Percentiles rank a stretch among this genome's conserved stretches.
Conservation (phyloP, 2,797 vertebrate species). For the Microchirus variegatus region DNA sequence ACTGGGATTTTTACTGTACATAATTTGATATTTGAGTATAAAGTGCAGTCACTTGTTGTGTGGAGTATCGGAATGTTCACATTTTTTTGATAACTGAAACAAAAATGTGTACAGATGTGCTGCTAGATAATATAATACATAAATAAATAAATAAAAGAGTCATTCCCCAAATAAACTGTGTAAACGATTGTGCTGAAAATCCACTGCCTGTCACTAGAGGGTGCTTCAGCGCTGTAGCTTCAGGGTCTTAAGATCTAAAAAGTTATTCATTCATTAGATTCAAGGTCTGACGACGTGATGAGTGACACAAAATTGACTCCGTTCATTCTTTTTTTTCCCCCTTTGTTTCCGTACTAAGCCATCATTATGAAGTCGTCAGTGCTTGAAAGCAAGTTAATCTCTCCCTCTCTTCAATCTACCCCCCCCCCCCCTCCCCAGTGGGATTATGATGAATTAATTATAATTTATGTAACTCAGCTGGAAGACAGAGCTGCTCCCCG, state of each 20-base stretch:
- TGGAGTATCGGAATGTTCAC: no score
- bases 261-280: conserved; percentile 6
- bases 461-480: conserved; percentile 66
- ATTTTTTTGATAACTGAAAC: no score
- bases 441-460: conserved; percentile 58
- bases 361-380: conserved; percentile 30
- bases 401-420: background rate
- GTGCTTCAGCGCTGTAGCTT: conserved; percentile 45
- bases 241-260: conserved; percentile 13
- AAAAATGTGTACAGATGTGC: no score
- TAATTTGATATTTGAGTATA: no score
- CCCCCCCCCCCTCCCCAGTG: conserved; percentile 8
- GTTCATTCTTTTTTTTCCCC: no score
- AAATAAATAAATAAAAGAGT: conserved; percentile 1
- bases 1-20: no score
- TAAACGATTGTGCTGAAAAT: conserved; percentile 7
- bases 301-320: conserved; percentile 8
- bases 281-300: conserved; percentile 1
- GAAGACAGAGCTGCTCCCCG: conserved; percentile 54
- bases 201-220: conserved; percentile 60
- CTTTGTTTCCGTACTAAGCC: conserved; percentile 5
- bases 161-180: conserved; percentile 12
- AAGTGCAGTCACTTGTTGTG: no score
- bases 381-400: conserved; percentile 18
- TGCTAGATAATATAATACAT: no score